Evolutionary conservation across 2,888 invertebrate genomes (phyloP), one percentile per base, ranked within the genome.

Genomic region (Drosophila nr. fundita): DNA sequence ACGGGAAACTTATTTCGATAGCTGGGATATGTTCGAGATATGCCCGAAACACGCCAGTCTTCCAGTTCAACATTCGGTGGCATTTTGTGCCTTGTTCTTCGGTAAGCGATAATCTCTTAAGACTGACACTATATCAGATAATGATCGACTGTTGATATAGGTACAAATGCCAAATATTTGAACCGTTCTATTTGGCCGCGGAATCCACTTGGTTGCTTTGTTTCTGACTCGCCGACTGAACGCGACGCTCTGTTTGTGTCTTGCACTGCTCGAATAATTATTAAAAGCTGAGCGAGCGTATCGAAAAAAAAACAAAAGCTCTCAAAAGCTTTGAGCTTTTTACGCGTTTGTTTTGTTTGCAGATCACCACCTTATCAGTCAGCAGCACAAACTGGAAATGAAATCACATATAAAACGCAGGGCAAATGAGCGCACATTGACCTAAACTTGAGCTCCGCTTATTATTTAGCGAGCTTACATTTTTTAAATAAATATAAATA

Each of bases 11-110:
- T 65, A 21, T 78, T 83, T 1, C 93, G 89, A 76, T 92, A 92
- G 24, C 84, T 86, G 13, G 93, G 93, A 79, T 89, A 92, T 38
- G 86, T 92, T 7, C 78, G 82, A 2, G 92, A 90, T 62, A 93
- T 91, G 21, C 84, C 85, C 3, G 91, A 90, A 8, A 82, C 82
- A 24, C 80, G 91, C 91, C 92, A 92, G 7, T 74, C 68, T 30
- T 83, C 80, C 13, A 68, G n/a, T 60, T 74, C 53, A 21, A 40
- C 29, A 40, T 82, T 84, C 34, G 87, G 87, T 27, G 82, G 30
- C 87, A 87, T 87, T 61, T 24, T n/a, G 58, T 27, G 2, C 6
- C 6, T 34, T 49, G 58, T 58, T 30, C 6, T n/a, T 24, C 4
- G 13, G 7, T 27, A 10, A n/a, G 40, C 27, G 18, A 21, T 54